Evolutionary conservation across 64 coral and sea anemone species (phyloP), one percentile per base, ranked within the genome.

Genomic region (Montipora efflorescens): DNA sequence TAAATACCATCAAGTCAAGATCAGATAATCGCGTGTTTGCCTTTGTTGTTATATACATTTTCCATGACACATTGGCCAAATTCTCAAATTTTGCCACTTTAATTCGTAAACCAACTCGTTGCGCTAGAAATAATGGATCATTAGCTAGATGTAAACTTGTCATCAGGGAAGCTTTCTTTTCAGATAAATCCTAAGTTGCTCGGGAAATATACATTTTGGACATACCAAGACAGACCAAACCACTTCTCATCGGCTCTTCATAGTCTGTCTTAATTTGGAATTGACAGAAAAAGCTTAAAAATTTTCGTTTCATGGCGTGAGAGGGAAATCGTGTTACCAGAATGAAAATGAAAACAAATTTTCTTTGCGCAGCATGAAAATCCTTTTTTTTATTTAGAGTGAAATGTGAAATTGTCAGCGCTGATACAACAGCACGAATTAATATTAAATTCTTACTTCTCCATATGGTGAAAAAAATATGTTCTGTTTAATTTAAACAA

Each of bases 301-400:
- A 78, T n/a, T 48, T 0, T 19, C 44, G 76, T 7, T 78, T 48
- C 3, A 49, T 18, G 47, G 46, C 46, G 19, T 78, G 49, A 49
- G 82, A 46, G 66, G 82, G 47, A 3, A 59, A 69, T 20, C 49
- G 21, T 71, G 66, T 49, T n/a, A 62, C 52, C 21, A 82, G 4
- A 4, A 70, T 8, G 9, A 84, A 84, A 84, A 64, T 14, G 13
- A 83, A 85, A 69, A 85, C 46, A 85, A 69, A 7, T 7, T 20
- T 4, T 71, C 16, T 4, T 19, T 48, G 44, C 82, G 8, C 82
- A 48, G 64, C 82, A 9, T 44, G 82, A 49, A 67, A 85, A 85
- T 70, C 16, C 36, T 59, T 18, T 48, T 21, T 5, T 3, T 47
- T 44, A 47, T 36, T 14, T 20, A 47, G 81, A 11, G 59, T 20